phyloP scores from a whole-genome alignment of 2,888 invertebrate species.

The Glyphotaelius pellucidus region DNA sequence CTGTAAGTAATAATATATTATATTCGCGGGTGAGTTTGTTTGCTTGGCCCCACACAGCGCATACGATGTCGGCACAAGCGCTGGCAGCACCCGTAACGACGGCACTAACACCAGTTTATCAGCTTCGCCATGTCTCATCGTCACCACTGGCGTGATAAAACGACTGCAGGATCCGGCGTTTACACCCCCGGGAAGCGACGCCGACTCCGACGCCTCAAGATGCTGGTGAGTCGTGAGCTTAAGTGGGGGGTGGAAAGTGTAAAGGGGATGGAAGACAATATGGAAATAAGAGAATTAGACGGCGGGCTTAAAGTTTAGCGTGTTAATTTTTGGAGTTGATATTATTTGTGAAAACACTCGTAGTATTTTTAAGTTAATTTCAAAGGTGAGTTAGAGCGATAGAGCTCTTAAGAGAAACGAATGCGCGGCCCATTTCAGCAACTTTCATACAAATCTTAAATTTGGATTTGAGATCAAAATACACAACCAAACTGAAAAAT shows the following conservation, averaged over 20 bases:
- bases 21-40: slow-evolving; percentile 32
- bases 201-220: background rate
- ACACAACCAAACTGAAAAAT: no score
- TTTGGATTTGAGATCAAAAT: no score
- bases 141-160: slow-evolving; percentile 57
- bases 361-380: background rate
- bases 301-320: background rate
- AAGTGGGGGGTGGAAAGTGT: background rate
- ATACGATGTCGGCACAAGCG: background rate
- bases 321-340: background rate
- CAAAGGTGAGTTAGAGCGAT: background rate
- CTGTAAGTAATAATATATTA: slow-evolving; percentile 23
- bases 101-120: slow-evolving; percentile 51
- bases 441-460: no score
- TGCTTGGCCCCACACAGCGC: slow-evolving; percentile 22
- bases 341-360: background rate
- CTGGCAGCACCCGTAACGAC: background rate
- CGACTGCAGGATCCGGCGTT: slow-evolving; percentile 56
- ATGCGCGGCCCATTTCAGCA: no score
- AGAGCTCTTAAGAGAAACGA: no score
- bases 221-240: background rate
- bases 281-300: background rate
- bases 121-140: slow-evolving; percentile 61
- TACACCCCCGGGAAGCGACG: slow-evolving; percentile 33
- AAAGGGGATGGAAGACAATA: background rate